Conservation (phyloP, 2,113 vertebrate genomes). For the Ailurus styani region DNA sequence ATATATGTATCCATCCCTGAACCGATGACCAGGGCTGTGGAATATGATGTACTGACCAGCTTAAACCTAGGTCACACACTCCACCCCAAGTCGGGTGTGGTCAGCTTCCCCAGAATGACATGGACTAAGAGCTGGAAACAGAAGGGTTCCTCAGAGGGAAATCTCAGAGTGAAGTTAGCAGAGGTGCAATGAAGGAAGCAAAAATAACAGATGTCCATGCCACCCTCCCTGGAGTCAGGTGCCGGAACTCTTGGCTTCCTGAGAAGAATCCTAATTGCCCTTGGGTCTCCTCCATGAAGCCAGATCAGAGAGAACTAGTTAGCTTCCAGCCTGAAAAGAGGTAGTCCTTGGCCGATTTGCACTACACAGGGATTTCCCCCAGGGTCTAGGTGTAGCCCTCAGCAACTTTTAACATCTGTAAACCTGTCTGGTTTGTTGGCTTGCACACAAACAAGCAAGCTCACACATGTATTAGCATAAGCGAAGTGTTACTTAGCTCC, state of each 20-base stretch:
- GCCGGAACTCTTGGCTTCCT: background rate
- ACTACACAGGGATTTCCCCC: background rate
- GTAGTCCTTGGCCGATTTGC: background rate
- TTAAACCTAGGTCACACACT: background rate
- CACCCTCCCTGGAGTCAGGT: background rate
- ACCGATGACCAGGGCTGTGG: background rate
- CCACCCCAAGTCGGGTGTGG: background rate
- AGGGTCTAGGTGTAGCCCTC: background rate
- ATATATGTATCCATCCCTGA: background rate
- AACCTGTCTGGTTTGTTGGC: constrained; percentile 1
- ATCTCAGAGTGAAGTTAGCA: background rate
- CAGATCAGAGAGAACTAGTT: background rate
- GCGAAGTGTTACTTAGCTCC: background rate
- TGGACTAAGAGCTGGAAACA: background rate
- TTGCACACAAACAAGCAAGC: background rate
- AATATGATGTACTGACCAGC: background rate
- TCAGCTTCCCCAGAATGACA: background rate
- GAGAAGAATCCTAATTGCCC: background rate
- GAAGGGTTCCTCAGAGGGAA: background rate
- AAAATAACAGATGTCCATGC: background rate
- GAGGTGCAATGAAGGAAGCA: background rate
- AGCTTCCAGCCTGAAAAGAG: background rate
- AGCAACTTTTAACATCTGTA: background rate
- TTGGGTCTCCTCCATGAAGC: background rate
- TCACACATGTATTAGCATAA: background rate